A percentile compares a stretch with the other conserved stretches of the same genome.
Evolutionary conservation across 2,888 invertebrate genomes (phyloP).

Genomic region (Tiliacea aurago): DNA sequence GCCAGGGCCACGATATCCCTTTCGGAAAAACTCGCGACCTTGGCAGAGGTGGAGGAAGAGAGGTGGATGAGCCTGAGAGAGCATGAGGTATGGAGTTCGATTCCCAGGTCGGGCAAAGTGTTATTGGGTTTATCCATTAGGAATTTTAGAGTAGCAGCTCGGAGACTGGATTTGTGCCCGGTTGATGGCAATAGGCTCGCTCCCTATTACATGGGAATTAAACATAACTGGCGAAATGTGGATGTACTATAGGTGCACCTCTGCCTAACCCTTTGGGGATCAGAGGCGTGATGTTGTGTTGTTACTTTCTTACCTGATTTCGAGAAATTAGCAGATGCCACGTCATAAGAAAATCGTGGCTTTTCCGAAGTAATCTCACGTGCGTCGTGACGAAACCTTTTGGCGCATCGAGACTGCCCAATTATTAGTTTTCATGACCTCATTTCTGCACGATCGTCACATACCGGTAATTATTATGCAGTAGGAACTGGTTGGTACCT

Average conservation of each 20-base stretch:
- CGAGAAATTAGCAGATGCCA: neutral
- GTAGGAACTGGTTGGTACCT: neutral
- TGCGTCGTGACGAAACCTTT: neutral
- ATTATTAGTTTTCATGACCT: constrained; percentile 27
- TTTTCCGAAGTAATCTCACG: neutral
- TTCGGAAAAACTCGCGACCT: no score
- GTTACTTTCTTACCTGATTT: neutral
- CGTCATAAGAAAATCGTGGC: constrained; percentile 30
- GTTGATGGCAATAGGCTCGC: no score
- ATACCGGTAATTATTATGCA: constrained; percentile 16
- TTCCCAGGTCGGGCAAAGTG: no score
- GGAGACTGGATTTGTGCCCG: no score
- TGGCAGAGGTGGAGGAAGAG: no score
- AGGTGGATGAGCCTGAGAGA: no score
- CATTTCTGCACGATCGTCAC: constrained; percentile 30
- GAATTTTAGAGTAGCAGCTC: neutral
- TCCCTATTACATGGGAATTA: neutral
- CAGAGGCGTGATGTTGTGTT: neutral
- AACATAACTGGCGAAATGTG: neutral
- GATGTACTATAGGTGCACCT: neutral
- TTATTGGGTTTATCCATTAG: no score
- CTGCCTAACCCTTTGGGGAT: neutral
- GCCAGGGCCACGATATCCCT: no score
- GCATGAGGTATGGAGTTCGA: no score
- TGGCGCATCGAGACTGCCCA: constrained; percentile 13